Conservation (phyloP, 1,140 invertebrate species). For the Megathymus violae region DNA sequence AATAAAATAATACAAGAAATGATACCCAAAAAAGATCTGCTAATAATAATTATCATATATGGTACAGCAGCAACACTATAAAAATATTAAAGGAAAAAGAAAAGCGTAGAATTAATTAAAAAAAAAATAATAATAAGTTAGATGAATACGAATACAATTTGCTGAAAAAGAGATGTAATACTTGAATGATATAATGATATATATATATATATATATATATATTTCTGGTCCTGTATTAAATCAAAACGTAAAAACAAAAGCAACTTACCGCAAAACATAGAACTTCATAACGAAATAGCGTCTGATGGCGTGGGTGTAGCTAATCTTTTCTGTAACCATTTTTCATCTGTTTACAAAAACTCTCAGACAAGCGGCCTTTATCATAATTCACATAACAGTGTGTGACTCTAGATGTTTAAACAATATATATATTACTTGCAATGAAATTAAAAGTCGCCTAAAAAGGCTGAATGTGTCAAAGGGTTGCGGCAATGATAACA, state of each 20-base stretch:
- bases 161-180: slow-evolving; percentile 7
- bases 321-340: slow-evolving; percentile 21
- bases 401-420: slow-evolving; percentile 3
- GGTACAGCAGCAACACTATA: slow-evolving; percentile 9
- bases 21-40: slow-evolving; percentile 4
- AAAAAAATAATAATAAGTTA: slow-evolving; percentile 23
- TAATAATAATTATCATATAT: slow-evolving; percentile 10
- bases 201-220: slow-evolving; percentile 12
- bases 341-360: slow-evolving; percentile 5
- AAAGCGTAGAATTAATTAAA: slow-evolving; percentile 5
- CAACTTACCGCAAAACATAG: slow-evolving; percentile 8
- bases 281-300: slow-evolving; percentile 3
- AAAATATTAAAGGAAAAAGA: slow-evolving; percentile 22
- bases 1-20: slow-evolving; percentile 11
- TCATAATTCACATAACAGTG: neutral
- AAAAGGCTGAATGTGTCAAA: slow-evolving; percentile 14
- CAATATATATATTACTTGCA: neutral
- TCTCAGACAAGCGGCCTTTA: neutral
- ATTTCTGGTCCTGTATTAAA: slow-evolving; percentile 22
- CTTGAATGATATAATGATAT: too few species aligned
- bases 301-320: slow-evolving; percentile 1
- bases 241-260: slow-evolving; percentile 12
- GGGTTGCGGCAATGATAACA: neutral
- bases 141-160: slow-evolving; percentile 20
- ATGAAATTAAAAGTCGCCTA: neutral